A percentile compares a stretch with the other conserved stretches of the same genome.
phyloP scores from a whole-genome alignment of 2,797 vertebrate genomes.

The Taeniopygia guttata region DNA sequence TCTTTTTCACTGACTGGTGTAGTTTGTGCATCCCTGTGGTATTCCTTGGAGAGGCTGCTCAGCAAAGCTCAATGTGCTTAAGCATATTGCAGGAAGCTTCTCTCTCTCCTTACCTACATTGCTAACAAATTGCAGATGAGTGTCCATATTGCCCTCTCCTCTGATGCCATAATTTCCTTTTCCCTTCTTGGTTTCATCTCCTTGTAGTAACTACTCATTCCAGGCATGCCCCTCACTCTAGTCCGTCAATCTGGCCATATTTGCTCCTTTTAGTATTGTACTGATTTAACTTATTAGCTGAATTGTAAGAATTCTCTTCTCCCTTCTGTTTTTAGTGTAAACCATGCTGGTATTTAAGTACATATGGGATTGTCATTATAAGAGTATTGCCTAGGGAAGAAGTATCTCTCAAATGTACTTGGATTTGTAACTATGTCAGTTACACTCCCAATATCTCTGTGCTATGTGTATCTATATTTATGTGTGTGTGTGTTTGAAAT shows the following conservation, averaged over 20 bases:
- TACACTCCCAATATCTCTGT: neutral
- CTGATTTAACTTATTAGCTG: neutral
- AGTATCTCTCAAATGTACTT: neutral
- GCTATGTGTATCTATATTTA: neutral
- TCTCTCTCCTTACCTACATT: neutral
- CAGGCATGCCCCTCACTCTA: neutral
- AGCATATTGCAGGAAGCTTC: neutral
- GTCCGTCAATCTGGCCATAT: neutral
- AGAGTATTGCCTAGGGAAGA: neutral
- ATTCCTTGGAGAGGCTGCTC: neutral
- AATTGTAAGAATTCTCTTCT: neutral
- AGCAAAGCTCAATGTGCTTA: neutral
- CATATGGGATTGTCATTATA: neutral
- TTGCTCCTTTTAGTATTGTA: neutral
- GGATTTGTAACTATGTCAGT: neutral
- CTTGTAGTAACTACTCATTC: neutral
- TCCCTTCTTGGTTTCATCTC: neutral
- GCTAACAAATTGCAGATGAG: neutral
- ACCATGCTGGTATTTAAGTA: neutral
- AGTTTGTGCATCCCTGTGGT: neutral
- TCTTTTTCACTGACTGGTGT: neutral
- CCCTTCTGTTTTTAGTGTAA: neutral
- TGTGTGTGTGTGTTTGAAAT: neutral
- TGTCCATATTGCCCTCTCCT: neutral
- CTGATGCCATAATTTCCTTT: neutral